Base-by-base conservation (phyloP, 2,797 vertebrate genomes). In the Sebastes umbrosus region DNA sequence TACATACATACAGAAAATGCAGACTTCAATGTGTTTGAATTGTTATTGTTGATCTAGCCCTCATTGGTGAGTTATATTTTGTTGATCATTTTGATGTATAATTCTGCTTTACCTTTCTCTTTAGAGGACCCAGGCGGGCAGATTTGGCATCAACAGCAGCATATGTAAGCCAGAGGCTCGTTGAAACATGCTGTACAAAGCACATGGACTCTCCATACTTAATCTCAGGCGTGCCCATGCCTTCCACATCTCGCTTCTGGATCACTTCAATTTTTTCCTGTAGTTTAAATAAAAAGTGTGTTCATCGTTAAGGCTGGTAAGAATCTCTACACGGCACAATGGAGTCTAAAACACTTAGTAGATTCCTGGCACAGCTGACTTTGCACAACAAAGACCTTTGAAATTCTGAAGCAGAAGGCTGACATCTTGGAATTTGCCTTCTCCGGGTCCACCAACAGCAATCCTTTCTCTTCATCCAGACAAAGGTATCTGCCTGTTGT, bases 151-250 rank as follows among this genome's bases (percentile, higher is more conserved):
- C 98, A 0, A 97, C 96, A 8, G 98, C 96, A 0, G 97, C 97
- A 5, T 99, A 99, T 4, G 98, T 99, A 24, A 99, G 94, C 98
- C 98, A 99, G 64, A 99, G 96, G 27, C 95, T 95, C 0, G 96
- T 94, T 50, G 95, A 95, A 6, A 94, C 96, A 0, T 99, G 97
- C 80, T 98, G 97, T 11, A 99, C 96, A 0, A 99, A 98, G 87
- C 98, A 99, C 95, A 98, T 96, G 0, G 97, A 98, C 95, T 99
- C 98, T 34, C 98, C 98, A 1, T 99, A 99, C 88, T 99, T 99
- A 46, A 99, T 99, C 92, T 98, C 97, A 0, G 98, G 96, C 2
- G 88, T 93, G 1, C 98, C 98, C 98, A 99, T 99, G 31, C 98
- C 98, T 67, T 99, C 98, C 84, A 99, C 96, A 0, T 98, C 98